These are phyloP conservation scores for Leptatherina wallacei DNA, from an alignment of 2,797 vertebrate species.

Conservation along the genomic window DNA sequence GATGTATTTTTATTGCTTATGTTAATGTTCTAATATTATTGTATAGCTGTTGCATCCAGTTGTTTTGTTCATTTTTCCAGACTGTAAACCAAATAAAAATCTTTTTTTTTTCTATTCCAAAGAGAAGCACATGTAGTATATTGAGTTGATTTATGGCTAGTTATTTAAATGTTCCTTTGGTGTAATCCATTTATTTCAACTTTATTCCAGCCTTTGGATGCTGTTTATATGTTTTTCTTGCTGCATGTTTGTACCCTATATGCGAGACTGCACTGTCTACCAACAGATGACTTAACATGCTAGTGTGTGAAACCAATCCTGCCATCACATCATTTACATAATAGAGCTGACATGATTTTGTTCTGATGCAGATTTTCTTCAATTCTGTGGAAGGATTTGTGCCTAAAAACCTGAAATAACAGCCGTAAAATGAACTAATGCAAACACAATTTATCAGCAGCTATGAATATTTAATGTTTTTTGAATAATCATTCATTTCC, in stretches of 20 bases:
- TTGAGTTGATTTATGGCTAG: constrained; percentile 71
- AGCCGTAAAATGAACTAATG: constrained; percentile 3
- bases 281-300: constrained; percentile 24
- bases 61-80: constrained; percentile 31
- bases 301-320: constrained; percentile 1
- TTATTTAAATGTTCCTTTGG: constrained; percentile 76
- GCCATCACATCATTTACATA: background rate
- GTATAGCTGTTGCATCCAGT: constrained; percentile 45
- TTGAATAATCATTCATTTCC: constrained; percentile 2
- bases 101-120: constrained; percentile 61
- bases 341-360: constrained; percentile 12
- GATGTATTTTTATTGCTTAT: constrained; percentile 73
- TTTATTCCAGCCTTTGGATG: constrained; percentile 53
- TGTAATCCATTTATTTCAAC: constrained; percentile 55
- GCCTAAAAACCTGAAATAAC: constrained; percentile 23
- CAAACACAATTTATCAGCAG: constrained; percentile 10
- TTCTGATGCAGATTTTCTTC: constrained; percentile 23
- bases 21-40: constrained; percentile 72
- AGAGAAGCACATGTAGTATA: constrained; percentile 72
- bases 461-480: constrained; percentile 14
- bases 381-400: constrained; percentile 9
- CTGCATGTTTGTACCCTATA: constrained; percentile 38
- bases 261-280: constrained; percentile 39
- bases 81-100: constrained; percentile 76
- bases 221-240: constrained; percentile 26